Conservation (phyloP, 2,888 invertebrate species). For the Cephus pygmeus region DNA sequence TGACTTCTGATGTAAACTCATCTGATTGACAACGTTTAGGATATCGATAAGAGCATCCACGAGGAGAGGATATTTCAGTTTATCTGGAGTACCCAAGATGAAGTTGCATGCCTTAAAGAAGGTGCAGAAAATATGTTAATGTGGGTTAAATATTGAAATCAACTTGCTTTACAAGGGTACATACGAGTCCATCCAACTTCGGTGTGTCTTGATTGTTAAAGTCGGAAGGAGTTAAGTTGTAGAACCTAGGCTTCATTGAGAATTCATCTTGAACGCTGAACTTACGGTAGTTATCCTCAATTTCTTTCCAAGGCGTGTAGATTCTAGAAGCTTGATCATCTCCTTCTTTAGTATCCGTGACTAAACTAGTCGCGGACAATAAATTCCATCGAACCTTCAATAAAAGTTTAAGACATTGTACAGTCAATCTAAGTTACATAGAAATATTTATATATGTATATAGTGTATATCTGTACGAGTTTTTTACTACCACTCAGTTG, state of each 20-base stretch:
- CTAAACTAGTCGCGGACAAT: slow-evolving; percentile 75
- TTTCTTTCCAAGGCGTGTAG: slow-evolving; percentile 79
- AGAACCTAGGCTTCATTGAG: slow-evolving; percentile 90
- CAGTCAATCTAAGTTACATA: background rate
- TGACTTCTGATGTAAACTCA: slow-evolving; percentile 53
- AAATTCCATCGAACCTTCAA: slow-evolving; percentile 81
- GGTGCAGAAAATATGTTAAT: slow-evolving; percentile 14
- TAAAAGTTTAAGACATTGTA: background rate
- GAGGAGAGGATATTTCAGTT: slow-evolving; percentile 86
- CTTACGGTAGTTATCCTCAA: slow-evolving; percentile 80
- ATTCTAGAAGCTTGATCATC: slow-evolving; percentile 69
- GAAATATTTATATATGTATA: background rate
- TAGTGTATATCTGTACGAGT: slow-evolving; percentile 50
- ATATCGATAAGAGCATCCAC: slow-evolving; percentile 88
- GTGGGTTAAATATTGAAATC: background rate
- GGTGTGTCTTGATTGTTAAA: slow-evolving; percentile 83
- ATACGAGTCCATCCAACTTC: slow-evolving; percentile 83
- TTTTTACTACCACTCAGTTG: slow-evolving; percentile 63
- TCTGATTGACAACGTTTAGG: slow-evolving; percentile 82
- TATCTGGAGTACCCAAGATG: slow-evolving; percentile 91
- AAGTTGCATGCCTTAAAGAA: slow-evolving; percentile 84
- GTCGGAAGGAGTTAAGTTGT: slow-evolving; percentile 86
- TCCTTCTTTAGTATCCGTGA: slow-evolving; percentile 70
- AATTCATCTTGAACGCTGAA: slow-evolving; percentile 72
- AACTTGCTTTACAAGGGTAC: slow-evolving; percentile 17